Evolutionary conservation across 2,113 vertebrate species (phyloP).

Genomic region (Falcunculus frontatus): DNA sequence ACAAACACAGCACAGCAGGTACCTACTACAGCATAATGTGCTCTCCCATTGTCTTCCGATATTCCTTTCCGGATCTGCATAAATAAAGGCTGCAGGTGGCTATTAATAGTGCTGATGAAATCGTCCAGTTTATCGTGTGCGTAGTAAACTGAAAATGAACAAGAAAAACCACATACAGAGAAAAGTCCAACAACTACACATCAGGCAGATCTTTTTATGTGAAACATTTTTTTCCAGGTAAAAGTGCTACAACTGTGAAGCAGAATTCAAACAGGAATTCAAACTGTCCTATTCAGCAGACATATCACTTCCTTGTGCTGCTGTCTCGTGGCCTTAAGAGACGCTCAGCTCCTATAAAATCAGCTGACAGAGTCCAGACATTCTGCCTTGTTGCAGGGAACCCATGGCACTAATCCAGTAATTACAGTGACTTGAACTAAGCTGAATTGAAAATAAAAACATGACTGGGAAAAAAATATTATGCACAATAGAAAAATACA

Average conservation of each 20-base stretch:
- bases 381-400: neutral
- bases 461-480: neutral
- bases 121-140: slow-evolving; percentile 80
- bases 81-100: slow-evolving; percentile 85
- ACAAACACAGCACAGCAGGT: too few species aligned
- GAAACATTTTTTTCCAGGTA: neutral
- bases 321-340: neutral
- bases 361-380: neutral
- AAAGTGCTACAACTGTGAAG: neutral
- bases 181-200: neutral
- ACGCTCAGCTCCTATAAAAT: neutral
- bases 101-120: slow-evolving; percentile 84
- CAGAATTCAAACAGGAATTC: neutral
- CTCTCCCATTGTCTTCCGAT: slow-evolving; percentile 79
- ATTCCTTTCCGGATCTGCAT: slow-evolving; percentile 89
- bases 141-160: slow-evolving; percentile 69
- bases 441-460: neutral
- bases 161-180: neutral
- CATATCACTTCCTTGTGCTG: neutral
- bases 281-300: neutral
- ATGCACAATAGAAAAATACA: neutral
- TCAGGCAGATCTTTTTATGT: neutral
- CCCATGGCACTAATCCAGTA: neutral
- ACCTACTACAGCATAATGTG: slow-evolving; percentile 86
- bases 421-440: neutral